Percentiles rank a stretch among this genome's conserved stretches.
phyloP scores from a whole-genome alignment of 2,113 vertebrate species.

The Bucco capensis region DNA sequence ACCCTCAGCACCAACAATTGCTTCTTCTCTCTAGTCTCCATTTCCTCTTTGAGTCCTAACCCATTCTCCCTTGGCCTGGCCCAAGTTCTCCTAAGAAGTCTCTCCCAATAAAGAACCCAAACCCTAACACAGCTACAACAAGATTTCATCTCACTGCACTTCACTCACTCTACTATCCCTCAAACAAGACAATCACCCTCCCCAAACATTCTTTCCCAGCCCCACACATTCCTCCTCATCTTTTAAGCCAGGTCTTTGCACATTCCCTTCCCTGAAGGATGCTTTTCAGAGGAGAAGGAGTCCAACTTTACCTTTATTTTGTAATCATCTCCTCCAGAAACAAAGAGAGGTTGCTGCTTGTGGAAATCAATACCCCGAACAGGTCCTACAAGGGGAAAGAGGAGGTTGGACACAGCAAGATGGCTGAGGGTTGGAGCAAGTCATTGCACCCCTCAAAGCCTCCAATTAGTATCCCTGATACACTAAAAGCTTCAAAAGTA shows the following conservation, averaged over 20 bases:
- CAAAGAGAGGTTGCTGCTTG: slow-evolving; percentile 96
- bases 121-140: fast-evolving
- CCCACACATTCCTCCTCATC: not conserved
- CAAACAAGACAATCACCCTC: fast-evolving
- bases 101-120: no score
- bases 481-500: not conserved
- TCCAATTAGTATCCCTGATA: fast-evolving
- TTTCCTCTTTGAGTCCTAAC: no score
- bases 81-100: no score
- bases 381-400: slow-evolving; percentile 71
- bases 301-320: slow-evolving; percentile 87
- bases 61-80: no score
- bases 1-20: no score
- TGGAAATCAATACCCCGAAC: slow-evolving; percentile 97
- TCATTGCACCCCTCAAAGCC: fast-evolving
- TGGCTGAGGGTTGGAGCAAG: not conserved
- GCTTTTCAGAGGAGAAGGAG: no score
- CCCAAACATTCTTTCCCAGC: not conserved
- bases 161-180: fast-evolving
- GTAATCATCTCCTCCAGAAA: slow-evolving; percentile 96
- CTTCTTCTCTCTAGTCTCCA: no score
- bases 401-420: not conserved
- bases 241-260: not conserved
- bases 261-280: fast-evolving
- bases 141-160: fast-evolving